These are phyloP conservation scores for Cotesia glomerata DNA, from an alignment of 1,140 invertebrate genomes.

Conservation along the genomic window DNA sequence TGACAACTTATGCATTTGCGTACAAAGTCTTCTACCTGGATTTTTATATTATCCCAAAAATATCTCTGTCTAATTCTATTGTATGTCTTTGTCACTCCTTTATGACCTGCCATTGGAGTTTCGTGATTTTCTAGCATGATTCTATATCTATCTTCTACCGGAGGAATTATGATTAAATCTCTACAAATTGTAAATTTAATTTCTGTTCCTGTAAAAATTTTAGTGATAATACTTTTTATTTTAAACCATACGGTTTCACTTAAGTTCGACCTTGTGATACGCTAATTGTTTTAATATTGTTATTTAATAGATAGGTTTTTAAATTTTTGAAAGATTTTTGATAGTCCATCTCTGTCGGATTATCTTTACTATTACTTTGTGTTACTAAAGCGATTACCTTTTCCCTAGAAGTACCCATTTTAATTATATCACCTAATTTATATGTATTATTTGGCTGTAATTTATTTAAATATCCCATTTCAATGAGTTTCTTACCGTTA, in stretches of 20 bases:
- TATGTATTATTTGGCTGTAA: too few species aligned
- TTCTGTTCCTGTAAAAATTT: not conserved
- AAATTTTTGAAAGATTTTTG: too few species aligned
- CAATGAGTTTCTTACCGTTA: too few species aligned
- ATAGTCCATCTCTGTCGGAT: too few species aligned
- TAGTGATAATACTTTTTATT: not conserved
- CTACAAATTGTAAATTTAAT: slow-evolving; percentile 22
- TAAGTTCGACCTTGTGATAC: not conserved
- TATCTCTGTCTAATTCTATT: slow-evolving; percentile 24
- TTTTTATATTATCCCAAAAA: slow-evolving; percentile 30
- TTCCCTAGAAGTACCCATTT: too few species aligned
- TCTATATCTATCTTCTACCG: not conserved
- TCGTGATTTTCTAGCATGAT: slow-evolving; percentile 23
- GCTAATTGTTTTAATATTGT: too few species aligned
- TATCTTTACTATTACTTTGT: too few species aligned
- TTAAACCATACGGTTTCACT: not conserved
- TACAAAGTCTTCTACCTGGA: too few species aligned
- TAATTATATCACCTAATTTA: too few species aligned
- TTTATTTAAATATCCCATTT: too few species aligned
- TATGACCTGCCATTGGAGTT: slow-evolving; percentile 32
- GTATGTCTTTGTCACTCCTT: slow-evolving; percentile 32
- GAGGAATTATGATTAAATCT: slow-evolving; percentile 9
- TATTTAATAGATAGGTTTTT: too few species aligned
- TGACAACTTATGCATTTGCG: slow-evolving; percentile 18
- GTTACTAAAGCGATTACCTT: too few species aligned